These are phyloP conservation scores for Cercocebus atys DNA, from an alignment of 2,113 vertebrate species.

Conservation along the genomic window DNA sequence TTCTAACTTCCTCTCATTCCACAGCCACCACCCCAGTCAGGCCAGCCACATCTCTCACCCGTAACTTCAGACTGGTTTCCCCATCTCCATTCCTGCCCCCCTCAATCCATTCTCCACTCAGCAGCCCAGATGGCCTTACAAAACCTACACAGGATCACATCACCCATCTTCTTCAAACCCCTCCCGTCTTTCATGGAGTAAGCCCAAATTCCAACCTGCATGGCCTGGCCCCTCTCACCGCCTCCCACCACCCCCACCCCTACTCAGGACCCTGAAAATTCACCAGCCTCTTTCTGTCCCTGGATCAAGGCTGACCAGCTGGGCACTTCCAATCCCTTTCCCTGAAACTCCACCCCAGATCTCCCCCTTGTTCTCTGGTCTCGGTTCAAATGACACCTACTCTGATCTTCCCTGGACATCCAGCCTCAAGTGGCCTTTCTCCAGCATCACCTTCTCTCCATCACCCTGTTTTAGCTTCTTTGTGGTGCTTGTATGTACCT, in stretches of 20 bases:
- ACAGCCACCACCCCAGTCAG: not conserved
- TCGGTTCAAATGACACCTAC: not conserved
- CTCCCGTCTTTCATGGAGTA: accelerated
- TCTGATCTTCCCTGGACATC: not conserved
- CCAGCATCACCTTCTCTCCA: not conserved
- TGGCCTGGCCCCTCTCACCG: not conserved
- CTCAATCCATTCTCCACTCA: not conserved
- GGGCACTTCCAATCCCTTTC: not conserved
- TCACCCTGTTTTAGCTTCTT: not conserved
- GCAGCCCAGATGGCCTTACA: not conserved
- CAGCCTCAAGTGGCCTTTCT: not conserved
- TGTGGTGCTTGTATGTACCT: not conserved
- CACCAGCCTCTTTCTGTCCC: not conserved
- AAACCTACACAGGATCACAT: not conserved
- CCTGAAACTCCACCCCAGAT: not conserved
- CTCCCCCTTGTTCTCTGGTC: not conserved
- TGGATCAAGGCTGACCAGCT: not conserved
- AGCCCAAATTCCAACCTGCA: not conserved
- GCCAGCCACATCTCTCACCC: not conserved
- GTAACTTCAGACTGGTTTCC: not conserved
- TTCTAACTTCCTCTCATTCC: not conserved
- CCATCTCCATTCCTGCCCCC: no score
- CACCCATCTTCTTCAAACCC: not conserved
- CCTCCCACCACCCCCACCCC: not conserved
- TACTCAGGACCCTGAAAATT: not conserved